These are phyloP conservation scores for Entomyzon cyanotis DNA, from an alignment of 2,113 vertebrate species.

Conservation along the genomic window DNA sequence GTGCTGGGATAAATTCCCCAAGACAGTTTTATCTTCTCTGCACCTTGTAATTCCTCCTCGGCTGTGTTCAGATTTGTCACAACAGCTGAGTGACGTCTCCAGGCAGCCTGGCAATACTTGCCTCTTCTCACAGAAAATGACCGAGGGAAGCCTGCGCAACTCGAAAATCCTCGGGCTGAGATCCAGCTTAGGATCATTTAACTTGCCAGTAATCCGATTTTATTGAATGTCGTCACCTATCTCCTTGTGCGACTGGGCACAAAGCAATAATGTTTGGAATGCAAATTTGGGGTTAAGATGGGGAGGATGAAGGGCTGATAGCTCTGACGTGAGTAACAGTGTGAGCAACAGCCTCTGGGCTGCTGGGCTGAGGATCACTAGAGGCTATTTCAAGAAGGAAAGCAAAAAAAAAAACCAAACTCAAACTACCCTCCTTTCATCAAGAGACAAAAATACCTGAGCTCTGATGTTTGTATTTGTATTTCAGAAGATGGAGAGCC, in stretches of 20 bases:
- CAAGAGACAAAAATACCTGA: slow-evolving; percentile 28
- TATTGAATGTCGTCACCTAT: slow-evolving; percentile 8
- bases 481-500: background rate
- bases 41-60: background rate
- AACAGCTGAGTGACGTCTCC: background rate
- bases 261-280: slow-evolving; percentile 23
- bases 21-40: background rate
- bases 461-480: background rate
- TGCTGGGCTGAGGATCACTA: background rate
- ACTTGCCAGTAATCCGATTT: slow-evolving; percentile 20
- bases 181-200: slow-evolving; percentile 15
- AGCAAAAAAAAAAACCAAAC: background rate
- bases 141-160: background rate
- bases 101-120: background rate
- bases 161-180: background rate
- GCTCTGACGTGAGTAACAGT: background rate
- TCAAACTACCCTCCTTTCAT: background rate
- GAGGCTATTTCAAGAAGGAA: slow-evolving; percentile 45
- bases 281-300: background rate
- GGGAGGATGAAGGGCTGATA: background rate
- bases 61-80: background rate
- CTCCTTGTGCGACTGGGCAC: background rate
- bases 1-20: background rate
- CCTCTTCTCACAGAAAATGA: background rate
- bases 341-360: background rate